Evolutionary conservation across 2,888 invertebrate genomes (phyloP), one percentile per base, ranked within the genome.

Genomic region (Drosophila kambysellisi): DNA sequence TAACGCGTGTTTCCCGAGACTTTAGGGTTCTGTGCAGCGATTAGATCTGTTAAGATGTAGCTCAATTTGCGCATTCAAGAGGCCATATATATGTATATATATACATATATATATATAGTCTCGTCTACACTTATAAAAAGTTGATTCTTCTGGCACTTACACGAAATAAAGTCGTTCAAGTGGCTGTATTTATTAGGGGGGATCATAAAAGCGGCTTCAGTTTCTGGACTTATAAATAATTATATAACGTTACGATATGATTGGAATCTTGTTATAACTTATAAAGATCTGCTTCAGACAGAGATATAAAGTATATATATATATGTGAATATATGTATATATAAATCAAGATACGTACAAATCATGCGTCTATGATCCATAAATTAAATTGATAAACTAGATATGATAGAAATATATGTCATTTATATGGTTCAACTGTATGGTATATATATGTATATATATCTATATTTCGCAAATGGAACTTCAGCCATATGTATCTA

Each of bases 1-100:
- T 52, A 84, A 83, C 82, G 84, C 88, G 82, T 84, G 83, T 75
- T 75, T 71, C 59, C 54, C 43, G 56, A 79, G 77, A 78, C 79
- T 70, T 54, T 37, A 66, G 70, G 70, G 63, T 64, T 64, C 66
- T 62, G 41, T 33, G 9, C 43, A 32, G 20, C 46, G 54, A 52
- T 75, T 41, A 52, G 57, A 61, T 53, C 48, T 46, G 12, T 54
- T n/a, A 15, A 54, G 37, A n/a, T 29, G 37, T 12, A 39, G 7
- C 12, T n/a, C 9, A 17, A 63, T 48, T 76, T 76, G 66, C 66
- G 71, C 67, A 62, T 20, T 76, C 72, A 48, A 68, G 63, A 61
- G 76, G 25, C 58, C 63, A 67, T 72, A 70, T 76, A 76, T 20
- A 32, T 1, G 8, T 8, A 32, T 2, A 37, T 11, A 17, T 1